Evolutionary conservation across 2,113 vertebrate genomes (phyloP), one percentile per base, ranked within the genome.

Genomic region (Festucalex cinctus): DNA sequence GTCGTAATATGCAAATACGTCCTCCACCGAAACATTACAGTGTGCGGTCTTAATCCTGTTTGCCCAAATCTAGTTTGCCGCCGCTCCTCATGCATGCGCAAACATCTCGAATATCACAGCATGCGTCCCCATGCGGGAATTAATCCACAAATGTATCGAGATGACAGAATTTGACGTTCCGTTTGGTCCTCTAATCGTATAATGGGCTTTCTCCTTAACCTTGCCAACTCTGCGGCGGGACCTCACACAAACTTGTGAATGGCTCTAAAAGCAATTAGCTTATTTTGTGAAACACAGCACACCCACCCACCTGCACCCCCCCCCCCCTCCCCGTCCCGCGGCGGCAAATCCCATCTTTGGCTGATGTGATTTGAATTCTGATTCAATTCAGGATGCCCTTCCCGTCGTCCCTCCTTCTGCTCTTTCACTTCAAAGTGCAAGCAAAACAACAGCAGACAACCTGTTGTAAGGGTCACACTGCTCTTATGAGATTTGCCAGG

Each of bases 331-430:
- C 48, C 46, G 63, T 57, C 62, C 56, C 44, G 62, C 54, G 63
- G 69, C 53, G 24, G 76, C 75, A 85, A 80, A 83, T 86, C 80
- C 73, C 79, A 83, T 88, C 79, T 84, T 85, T 86, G 69, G 69
- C 82, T 86, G 85, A 90, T 86, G 78, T 76, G 84, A 91, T 90
- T 91, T 91, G 84, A 88, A 90, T 90, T 84, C 77, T 88, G 88
- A 91, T 91, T 89, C 79, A 77, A 90, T 90, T 89, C 74, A 84
- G 86, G 78, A 76, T 54, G 85, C 85, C 85, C 88, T 91, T 90
- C 85, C 46, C 61, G 69, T 69, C 74, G 37, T 72, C 22, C 68
- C 72, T 66, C 67, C 66, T 62, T 68, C 56, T 62, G 22, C 22
- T 26, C 28, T 39, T 70, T 41, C 70, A 74, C 73, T 63, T 77